These are phyloP conservation scores for Drosophila vallismaia DNA, from an alignment of 2,888 invertebrate genomes.

Conservation along the genomic window DNA sequence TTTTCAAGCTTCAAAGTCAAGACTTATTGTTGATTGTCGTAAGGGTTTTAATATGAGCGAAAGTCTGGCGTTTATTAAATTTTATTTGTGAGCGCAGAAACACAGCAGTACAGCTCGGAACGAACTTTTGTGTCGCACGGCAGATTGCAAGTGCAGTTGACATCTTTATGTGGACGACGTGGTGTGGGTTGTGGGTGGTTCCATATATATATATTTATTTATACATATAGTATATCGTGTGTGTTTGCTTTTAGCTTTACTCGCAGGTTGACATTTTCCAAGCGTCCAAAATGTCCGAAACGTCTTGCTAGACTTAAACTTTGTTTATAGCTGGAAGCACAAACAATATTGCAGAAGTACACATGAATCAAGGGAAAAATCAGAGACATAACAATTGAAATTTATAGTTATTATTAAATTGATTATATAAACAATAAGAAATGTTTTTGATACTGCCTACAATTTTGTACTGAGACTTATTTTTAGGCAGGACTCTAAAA, in stretches of 20 bases:
- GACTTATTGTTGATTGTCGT: conserved; percentile 48
- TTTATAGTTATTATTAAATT: background rate
- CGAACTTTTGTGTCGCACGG: conserved; percentile 52
- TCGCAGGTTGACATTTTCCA: conserved; percentile 67
- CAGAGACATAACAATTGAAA: background rate
- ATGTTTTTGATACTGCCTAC: too few relatives aligned
- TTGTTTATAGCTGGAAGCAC: conserved; percentile 53
- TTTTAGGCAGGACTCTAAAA: too few relatives aligned
- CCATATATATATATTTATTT: conserved; percentile 1
- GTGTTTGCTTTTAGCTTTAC: conserved; percentile 31
- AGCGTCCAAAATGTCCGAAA: background rate
- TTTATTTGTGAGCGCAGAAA: conserved; percentile 53
- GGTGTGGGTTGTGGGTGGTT: conserved; percentile 7
- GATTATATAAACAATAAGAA: too few relatives aligned
- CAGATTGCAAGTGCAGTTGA: conserved; percentile 74
- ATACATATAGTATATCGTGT: background rate
- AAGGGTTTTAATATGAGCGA: conserved; percentile 65
- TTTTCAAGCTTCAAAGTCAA: conserved; percentile 64
- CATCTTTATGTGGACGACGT: conserved; percentile 62
- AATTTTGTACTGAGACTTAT: too few relatives aligned
- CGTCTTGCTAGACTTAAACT: conserved; percentile 43
- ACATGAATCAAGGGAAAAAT: background rate
- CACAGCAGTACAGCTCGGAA: conserved; percentile 18
- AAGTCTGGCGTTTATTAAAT: conserved; percentile 74
- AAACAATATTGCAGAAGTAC: background rate